Evolutionary conservation across 2,888 invertebrate genomes (phyloP), one percentile per base, ranked within the genome.

Genomic region (Dryadula phaetusa): DNA sequence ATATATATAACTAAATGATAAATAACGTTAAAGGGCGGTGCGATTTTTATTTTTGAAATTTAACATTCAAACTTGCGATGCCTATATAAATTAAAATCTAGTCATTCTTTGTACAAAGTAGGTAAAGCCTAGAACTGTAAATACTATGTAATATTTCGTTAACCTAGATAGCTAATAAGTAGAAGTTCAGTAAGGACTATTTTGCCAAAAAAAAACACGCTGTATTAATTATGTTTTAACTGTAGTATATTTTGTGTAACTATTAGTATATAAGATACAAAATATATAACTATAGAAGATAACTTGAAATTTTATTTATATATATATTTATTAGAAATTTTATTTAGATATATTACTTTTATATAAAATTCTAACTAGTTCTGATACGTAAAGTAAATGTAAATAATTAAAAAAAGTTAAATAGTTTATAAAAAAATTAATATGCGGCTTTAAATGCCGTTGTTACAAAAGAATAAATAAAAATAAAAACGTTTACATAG

Each of bases 101-200:
- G 92, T 92, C 92, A 91, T 85, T 82, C 74, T 76, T 78, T 92
- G 92, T 91, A 91, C 90, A 92, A 89, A 92, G 82, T 89, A 88
- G 82, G 62, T 69, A 70, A 76, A 70, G 72, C 66, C 76, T 72
- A 70, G 69, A 69, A 70, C 25, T 79, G 79, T 79, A 79, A 79
- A 77, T 80, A 79, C 73, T 75, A 71, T 80, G 75, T 77, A 77
- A 75, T 74, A 72, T 76, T 70, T 76, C 70, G 72, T 73, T 77
- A 79, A 76, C 61, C 82, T 84, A 78, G 77, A 67, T 78, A 78
- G 77, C 53, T 65, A 76, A 73, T 73, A 66, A 70, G 68, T 74
- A 74, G 73, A 66, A 67, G 67, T 70, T 64, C 70, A 72, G 69
- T 70, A 67, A 70, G 67, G 53, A 72, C 52, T 74, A 73, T 69